Conservation (phyloP, 2,888 invertebrate genomes). For the Actias luna region DNA sequence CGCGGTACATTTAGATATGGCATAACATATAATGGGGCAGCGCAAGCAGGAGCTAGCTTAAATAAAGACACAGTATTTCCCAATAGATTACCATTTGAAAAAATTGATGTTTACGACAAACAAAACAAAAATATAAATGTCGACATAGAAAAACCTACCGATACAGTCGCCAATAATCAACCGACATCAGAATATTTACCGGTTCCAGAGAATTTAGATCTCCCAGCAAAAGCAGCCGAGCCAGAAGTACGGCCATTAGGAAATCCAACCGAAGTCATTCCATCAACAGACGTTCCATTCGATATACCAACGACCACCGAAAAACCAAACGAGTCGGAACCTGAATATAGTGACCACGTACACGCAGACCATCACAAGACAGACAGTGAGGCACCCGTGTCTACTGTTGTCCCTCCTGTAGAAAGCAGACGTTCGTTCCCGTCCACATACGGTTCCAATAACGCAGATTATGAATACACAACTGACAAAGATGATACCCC, state of each 20-base stretch:
- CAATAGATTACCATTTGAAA: constrained; percentile 65
- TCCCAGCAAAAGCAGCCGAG: neutral
- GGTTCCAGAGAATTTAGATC: constrained; percentile 5
- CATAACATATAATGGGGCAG: constrained; percentile 89
- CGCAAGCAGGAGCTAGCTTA: constrained; percentile 90
- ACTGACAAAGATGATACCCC: constrained; percentile 61
- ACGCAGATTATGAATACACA: constrained; percentile 62
- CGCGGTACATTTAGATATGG: constrained; percentile 91
- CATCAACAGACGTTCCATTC: constrained; percentile 34
- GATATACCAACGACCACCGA: constrained; percentile 32
- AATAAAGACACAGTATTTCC: constrained; percentile 78
- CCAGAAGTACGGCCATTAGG: constrained; percentile 5
- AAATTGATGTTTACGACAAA: constrained; percentile 70
- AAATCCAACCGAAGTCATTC: constrained; percentile 22
- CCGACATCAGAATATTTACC: constrained; percentile 31
- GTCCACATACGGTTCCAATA: constrained; percentile 45
- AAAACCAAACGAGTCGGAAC: constrained; percentile 30
- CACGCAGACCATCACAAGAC: constrained; percentile 68
- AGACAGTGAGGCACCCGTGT: constrained; percentile 31
- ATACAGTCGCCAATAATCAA: constrained; percentile 23
- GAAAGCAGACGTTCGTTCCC: constrained; percentile 65
- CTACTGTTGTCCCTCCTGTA: constrained; percentile 43
- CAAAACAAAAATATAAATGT: constrained; percentile 66
- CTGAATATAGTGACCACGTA: constrained; percentile 46
- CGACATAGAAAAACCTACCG: constrained; percentile 39